A percentile compares a stretch with the other conserved stretches of the same genome.
Conservation (phyloP, 2,113 vertebrate genomes). For the Toxotes jaculatrix region DNA sequence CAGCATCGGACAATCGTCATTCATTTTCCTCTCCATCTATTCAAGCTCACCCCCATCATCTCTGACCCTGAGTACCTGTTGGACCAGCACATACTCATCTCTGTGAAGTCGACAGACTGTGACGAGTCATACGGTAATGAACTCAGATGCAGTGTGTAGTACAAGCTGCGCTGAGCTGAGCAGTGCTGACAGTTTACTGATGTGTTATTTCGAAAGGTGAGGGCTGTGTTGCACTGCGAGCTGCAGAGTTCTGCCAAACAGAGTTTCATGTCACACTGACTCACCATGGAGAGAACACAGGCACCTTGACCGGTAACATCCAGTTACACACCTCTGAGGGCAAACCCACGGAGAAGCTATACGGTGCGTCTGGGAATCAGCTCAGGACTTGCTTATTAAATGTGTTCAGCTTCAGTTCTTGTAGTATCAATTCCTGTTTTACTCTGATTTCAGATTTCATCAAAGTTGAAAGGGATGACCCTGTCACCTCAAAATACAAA, state of each 20-base stretch:
- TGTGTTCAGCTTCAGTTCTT: not conserved
- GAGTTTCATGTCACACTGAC: constrained; percentile 90
- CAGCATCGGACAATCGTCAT: not conserved
- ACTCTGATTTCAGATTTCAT: constrained; percentile 90
- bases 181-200: not conserved
- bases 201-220: constrained; percentile 85
- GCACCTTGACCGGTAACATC: constrained; percentile 90
- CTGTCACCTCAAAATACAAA: constrained; percentile 86
- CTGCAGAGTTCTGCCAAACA: constrained; percentile 87
- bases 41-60: constrained; percentile 96
- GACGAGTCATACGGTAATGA: constrained; percentile 95
- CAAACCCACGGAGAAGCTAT: constrained; percentile 94
- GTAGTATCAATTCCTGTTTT: constrained; percentile 10
- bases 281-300: constrained; percentile 94
- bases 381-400: accelerated
- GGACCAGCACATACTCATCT: constrained; percentile 97
- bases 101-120: constrained; percentile 94
- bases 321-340: constrained; percentile 91
- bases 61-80: constrained; percentile 96
- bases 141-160: not conserved
- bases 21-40: not conserved
- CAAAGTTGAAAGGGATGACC: constrained; percentile 93
- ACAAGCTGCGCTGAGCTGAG: not conserved
- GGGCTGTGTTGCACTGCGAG: constrained; percentile 93
- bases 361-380: constrained; percentile 86